A percentile compares a stretch with the other conserved stretches of the same genome.
These are phyloP conservation scores for Torymus aiolomorphi DNA, from an alignment of 2,888 invertebrate species.

Conservation along the genomic window DNA sequence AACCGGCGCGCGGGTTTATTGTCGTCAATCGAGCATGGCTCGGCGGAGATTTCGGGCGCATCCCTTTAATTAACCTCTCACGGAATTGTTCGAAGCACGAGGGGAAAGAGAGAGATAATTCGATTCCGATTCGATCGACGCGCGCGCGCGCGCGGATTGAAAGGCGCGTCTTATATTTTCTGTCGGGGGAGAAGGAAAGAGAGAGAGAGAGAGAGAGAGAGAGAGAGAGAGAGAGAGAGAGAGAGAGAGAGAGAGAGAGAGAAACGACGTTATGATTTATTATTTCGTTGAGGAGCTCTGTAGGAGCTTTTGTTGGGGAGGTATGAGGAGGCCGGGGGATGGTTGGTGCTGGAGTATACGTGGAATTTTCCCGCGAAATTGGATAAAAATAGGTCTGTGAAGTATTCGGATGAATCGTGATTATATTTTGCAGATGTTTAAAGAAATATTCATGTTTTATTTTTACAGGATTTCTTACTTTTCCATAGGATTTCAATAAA, in stretches of 20 bases:
- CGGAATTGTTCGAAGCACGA: slow-evolving; percentile 23
- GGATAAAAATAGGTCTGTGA: no score
- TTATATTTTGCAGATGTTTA: no score
- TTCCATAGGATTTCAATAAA: no score
- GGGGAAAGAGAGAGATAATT: slow-evolving; percentile 35
- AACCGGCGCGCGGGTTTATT: slow-evolving; percentile 33
- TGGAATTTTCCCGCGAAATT: no score
- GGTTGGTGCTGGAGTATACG: no score
- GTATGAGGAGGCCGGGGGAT: neutral
- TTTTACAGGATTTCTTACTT: no score
- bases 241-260: neutral
- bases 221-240: neutral
- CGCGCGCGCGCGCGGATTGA: no score
- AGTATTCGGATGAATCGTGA: no score
- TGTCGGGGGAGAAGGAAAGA: no score
- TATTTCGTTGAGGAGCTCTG: slow-evolving; percentile 19
- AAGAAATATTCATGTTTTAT: no score
- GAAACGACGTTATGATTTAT: slow-evolving; percentile 32
- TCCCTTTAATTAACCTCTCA: slow-evolving; percentile 55
- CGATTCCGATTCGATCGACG: slow-evolving; percentile 36
- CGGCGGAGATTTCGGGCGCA: slow-evolving; percentile 24
- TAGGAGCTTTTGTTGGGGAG: neutral
- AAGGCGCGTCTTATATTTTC: no score
- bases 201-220: neutral
- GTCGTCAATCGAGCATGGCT: slow-evolving; percentile 57